Percentiles rank a stretch among this genome's conserved stretches.
These are phyloP conservation scores for Megamerina dolium DNA, from an alignment of 2,888 invertebrate species.

Conservation along the genomic window DNA sequence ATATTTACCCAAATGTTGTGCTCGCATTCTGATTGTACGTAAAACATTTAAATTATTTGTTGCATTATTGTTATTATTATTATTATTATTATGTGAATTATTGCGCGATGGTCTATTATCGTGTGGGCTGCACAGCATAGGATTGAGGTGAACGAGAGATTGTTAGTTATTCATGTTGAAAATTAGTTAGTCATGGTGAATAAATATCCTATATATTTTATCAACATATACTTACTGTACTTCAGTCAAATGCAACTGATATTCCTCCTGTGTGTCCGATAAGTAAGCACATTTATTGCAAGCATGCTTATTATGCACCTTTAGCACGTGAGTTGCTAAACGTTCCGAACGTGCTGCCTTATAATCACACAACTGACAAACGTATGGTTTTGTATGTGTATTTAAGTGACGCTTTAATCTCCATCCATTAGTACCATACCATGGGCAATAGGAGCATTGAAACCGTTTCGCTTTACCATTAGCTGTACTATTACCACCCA, in stretches of 20 bases:
- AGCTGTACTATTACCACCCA: constrained; percentile 25
- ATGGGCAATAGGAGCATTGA: constrained; percentile 84
- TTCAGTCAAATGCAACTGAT: constrained; percentile 71
- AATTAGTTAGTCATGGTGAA: no score
- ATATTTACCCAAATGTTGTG: constrained; percentile 47
- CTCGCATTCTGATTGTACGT: constrained; percentile 48
- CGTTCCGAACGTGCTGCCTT: constrained; percentile 89
- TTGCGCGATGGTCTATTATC: constrained; percentile 45
- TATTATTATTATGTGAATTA: constrained; percentile 31
- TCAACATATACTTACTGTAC: constrained; percentile 60
- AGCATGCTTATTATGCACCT: constrained; percentile 86
- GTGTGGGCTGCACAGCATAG: constrained; percentile 36
- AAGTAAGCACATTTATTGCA: constrained; percentile 84
- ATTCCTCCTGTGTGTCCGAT: constrained; percentile 75
- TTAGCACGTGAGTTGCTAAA: constrained; percentile 81
- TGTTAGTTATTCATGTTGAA: constrained; percentile 9
- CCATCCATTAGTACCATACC: constrained; percentile 93
- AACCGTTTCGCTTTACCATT: constrained; percentile 61
- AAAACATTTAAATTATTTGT: constrained; percentile 46
- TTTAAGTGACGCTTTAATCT: constrained; percentile 86
- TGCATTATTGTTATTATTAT: no score
- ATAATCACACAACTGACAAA: constrained; percentile 86
- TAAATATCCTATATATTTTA: no score
- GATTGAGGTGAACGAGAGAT: constrained; percentile 7
- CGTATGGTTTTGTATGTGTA: constrained; percentile 87